Evolutionary conservation across 1,140 invertebrate genomes (phyloP).

Genomic region (Sycophaga agraensis): DNA sequence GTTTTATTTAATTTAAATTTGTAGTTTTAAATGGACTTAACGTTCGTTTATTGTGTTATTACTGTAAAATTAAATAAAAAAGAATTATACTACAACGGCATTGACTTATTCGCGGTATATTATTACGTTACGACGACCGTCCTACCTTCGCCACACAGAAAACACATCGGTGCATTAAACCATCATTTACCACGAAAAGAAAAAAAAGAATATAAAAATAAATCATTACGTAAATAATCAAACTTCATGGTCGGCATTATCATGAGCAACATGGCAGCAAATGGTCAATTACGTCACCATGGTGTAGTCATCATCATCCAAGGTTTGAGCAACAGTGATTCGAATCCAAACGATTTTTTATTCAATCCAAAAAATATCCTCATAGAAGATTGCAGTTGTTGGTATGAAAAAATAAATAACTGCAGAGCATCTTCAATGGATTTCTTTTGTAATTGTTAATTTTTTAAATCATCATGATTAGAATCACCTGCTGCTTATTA

Average conservation of each 20-base stretch:
- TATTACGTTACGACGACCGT: slow-evolving; percentile 40
- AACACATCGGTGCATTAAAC: slow-evolving; percentile 48
- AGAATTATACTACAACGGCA: no score
- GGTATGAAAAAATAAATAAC: no score
- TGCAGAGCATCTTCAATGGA: no score
- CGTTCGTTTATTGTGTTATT: no score
- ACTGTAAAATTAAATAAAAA: no score
- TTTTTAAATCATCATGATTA: no score
- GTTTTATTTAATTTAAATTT: no score
- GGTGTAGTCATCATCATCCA: slow-evolving; percentile 21
- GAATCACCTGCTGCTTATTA: slow-evolving; percentile 22
- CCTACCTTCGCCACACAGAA: slow-evolving; percentile 46
- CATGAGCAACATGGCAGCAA: slow-evolving; percentile 15
- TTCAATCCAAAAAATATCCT: no score
- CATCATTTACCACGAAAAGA: slow-evolving; percentile 42
- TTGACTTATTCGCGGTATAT: no score
- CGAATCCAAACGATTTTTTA: slow-evolving; percentile 18
- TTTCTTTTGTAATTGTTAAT: no score
- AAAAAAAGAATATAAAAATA: slow-evolving; percentile 25
- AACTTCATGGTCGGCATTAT: slow-evolving; percentile 10
- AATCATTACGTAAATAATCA: slow-evolving; percentile 8
- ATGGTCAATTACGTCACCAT: slow-evolving; percentile 15
- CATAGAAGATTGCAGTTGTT: no score
- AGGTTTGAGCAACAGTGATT: slow-evolving; percentile 9
- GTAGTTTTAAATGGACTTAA: no score